phyloP scores from a whole-genome alignment of 2,888 invertebrate genomes.

The Schizotus pectinicornis region DNA sequence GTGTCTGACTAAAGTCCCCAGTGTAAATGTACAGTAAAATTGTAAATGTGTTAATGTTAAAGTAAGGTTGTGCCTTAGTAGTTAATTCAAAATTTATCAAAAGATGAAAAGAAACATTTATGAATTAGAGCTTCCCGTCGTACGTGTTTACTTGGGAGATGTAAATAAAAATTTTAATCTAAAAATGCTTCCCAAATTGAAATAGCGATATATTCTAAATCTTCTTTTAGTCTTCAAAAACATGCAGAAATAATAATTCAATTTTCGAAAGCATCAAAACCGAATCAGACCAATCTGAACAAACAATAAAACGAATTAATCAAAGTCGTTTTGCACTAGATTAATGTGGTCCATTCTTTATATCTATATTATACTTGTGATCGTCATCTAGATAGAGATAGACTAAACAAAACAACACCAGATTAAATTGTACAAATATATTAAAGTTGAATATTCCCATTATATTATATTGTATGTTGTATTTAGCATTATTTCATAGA shows the following conservation, averaged over 20 bases:
- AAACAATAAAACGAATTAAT: slow-evolving; percentile 40
- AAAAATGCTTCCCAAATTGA: slow-evolving; percentile 42
- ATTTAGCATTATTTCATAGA: slow-evolving; percentile 46
- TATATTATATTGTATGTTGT: slow-evolving; percentile 56
- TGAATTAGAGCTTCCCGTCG: slow-evolving; percentile 53
- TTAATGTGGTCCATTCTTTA: slow-evolving; percentile 44
- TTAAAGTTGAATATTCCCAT: slow-evolving; percentile 45
- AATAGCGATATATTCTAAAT: slow-evolving; percentile 58
- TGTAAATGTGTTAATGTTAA: slow-evolving; percentile 34
- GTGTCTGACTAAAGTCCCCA: too few species aligned
- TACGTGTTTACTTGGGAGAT: slow-evolving; percentile 43
- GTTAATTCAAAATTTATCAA: slow-evolving; percentile 55
- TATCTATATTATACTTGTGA: slow-evolving; percentile 51
- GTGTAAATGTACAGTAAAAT: slow-evolving; percentile 19
- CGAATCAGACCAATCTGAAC: slow-evolving; percentile 23
- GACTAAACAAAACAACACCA: slow-evolving; percentile 51
- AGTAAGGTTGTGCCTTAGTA: slow-evolving; percentile 57
- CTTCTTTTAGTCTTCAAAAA: slow-evolving; percentile 54
- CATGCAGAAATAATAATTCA: slow-evolving; percentile 8
- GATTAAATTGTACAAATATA: slow-evolving; percentile 57
- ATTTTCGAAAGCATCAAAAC: slow-evolving; percentile 12
- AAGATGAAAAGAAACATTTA: slow-evolving; percentile 35
- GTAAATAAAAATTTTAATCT: slow-evolving; percentile 40
- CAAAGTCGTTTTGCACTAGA: slow-evolving; percentile 39
- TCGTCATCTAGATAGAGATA: slow-evolving; percentile 50